These are phyloP conservation scores for Psophia crepitans DNA, from an alignment of 2,113 vertebrate species.

Conservation along the genomic window DNA sequence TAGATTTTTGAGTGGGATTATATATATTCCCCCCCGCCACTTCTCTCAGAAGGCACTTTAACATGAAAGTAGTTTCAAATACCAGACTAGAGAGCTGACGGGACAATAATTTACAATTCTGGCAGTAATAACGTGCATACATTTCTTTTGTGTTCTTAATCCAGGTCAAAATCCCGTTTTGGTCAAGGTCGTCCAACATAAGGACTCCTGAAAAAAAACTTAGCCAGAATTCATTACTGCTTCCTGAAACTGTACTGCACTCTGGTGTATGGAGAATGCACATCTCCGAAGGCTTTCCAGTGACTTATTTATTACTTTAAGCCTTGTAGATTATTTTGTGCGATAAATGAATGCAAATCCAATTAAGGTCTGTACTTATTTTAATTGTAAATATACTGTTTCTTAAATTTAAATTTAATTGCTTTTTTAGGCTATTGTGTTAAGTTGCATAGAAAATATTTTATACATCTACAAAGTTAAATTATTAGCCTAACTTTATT, in stretches of 20 bases:
- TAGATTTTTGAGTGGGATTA: background rate
- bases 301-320: constrained; percentile 69
- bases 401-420: constrained; percentile 48
- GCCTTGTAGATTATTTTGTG: constrained; percentile 59
- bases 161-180: constrained; percentile 78
- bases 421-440: constrained; percentile 32
- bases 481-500: constrained; percentile 46
- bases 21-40: too few species aligned
- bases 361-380: constrained; percentile 63
- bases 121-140: background rate
- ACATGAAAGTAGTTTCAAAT: background rate
- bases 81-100: background rate
- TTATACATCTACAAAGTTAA: constrained; percentile 51
- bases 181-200: constrained; percentile 74
- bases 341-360: constrained; percentile 37
- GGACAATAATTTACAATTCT: background rate
- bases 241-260: constrained; percentile 24
- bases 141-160: constrained; percentile 2
- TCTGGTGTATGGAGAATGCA: constrained; percentile 18
- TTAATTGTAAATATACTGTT: constrained; percentile 70
- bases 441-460: constrained; percentile 56
- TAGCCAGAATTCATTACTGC: constrained; percentile 30
- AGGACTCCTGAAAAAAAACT: background rate
- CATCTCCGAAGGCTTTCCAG: constrained; percentile 58
- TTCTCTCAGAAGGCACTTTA: background rate